Conservation (phyloP, 2,113 vertebrate species). For the Isurus oxyrinchus region DNA sequence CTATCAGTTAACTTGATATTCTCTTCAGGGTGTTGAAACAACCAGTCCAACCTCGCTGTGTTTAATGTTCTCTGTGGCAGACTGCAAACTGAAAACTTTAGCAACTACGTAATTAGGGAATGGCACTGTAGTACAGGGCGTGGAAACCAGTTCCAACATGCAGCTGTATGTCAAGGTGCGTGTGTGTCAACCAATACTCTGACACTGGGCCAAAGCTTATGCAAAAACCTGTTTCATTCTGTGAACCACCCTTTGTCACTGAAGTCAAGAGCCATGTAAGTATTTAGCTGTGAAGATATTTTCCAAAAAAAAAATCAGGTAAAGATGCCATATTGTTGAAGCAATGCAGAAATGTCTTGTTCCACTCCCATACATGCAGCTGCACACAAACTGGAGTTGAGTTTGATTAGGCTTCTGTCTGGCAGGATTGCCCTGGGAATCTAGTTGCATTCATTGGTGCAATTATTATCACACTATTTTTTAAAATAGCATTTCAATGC, state of each 20-base stretch:
- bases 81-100: not conserved
- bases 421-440: not conserved
- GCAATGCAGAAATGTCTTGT: not conserved
- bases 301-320: not conserved
- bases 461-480: not conserved
- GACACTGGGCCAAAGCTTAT: not conserved
- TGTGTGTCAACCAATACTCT: not conserved
- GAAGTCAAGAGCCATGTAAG: too few species aligned
- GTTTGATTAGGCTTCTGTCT: not conserved
- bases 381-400: not conserved
- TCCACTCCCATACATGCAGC: not conserved
- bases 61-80: not conserved
- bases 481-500: not conserved
- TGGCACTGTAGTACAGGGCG: not conserved
- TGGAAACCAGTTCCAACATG: slow-evolving; percentile 35
- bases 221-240: slow-evolving; percentile 13
- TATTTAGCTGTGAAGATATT: not conserved
- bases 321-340: not conserved
- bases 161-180: not conserved
- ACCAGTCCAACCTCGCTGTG: not conserved
- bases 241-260: slow-evolving; percentile 1
- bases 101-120: not conserved
- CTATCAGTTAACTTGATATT: too few species aligned
- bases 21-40: not conserved
- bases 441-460: too few species aligned